Percentiles rank a stretch among this genome's conserved stretches.
Evolutionary conservation across 2,888 invertebrate species (phyloP).

Genomic region (Rhamphomyia laevipes): DNA sequence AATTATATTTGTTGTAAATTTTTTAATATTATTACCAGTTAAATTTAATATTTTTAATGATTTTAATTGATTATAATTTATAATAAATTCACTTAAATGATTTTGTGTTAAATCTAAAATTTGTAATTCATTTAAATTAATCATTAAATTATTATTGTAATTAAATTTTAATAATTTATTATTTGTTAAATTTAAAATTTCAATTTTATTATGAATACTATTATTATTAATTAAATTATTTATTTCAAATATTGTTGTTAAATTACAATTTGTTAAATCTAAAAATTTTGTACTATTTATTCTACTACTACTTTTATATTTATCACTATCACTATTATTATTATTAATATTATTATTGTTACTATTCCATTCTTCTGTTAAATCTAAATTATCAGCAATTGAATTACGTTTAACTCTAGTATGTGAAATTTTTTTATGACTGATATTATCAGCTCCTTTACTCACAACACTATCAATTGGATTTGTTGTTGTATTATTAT

Average conservation of each 20-base stretch:
- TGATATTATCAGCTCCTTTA: background rate
- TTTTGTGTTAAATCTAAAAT: conserved; percentile 15
- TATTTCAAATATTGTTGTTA: conserved; percentile 5
- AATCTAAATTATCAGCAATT: too few species aligned
- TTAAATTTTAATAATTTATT: conserved; percentile 12
- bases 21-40: conserved; percentile 14
- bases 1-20: conserved; percentile 8
- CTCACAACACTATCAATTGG: background rate
- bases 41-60: conserved; percentile 14
- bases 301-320: conserved; percentile 3
- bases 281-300: conserved; percentile 14
- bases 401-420: too few species aligned
- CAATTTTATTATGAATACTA: background rate
- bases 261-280: conserved; percentile 13
- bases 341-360: conserved; percentile 1
- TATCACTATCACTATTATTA: conserved; percentile 1
- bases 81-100: conserved; percentile 5
- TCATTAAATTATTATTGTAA: conserved; percentile 1
- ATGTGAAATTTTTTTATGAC: background rate
- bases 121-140: conserved; percentile 8
- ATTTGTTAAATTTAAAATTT: conserved; percentile 13
- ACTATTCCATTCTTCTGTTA: background rate
- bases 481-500: background rate
- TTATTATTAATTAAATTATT: background rate
- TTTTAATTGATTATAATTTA: conserved; percentile 4